Percentiles rank a stretch among this genome's conserved stretches.
Conservation (phyloP, 1,140 invertebrate species). For the Leptopilina boulardi region DNA sequence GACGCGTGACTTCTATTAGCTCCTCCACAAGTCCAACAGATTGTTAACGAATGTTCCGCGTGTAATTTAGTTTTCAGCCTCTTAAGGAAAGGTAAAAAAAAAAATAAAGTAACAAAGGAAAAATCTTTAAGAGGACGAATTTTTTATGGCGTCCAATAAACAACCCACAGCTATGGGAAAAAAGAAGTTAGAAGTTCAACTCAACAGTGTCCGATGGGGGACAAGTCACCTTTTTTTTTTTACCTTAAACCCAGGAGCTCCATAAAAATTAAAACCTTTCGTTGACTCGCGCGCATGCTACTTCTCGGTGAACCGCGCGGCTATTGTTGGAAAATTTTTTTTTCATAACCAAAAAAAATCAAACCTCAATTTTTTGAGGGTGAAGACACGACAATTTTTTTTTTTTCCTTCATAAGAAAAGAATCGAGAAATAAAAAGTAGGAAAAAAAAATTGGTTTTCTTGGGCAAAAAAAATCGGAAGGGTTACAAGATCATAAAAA, state of each 20-base stretch:
- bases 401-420: background rate
- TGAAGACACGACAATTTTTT: no score
- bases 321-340: slow-evolving; percentile 1
- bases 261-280: slow-evolving; percentile 21
- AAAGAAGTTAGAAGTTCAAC: background rate
- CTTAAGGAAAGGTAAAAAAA: background rate
- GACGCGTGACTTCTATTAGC: slow-evolving; percentile 20
- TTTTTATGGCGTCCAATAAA: slow-evolving; percentile 20
- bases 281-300: no score
- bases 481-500: slow-evolving; percentile 13
- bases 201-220: background rate
- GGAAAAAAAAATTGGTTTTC: slow-evolving; percentile 11
- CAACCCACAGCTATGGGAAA: slow-evolving; percentile 5
- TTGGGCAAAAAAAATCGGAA: slow-evolving; percentile 11
- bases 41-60: background rate
- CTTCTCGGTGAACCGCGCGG: slow-evolving; percentile 4
- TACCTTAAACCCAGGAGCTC: background rate
- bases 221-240: background rate
- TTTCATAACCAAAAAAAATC: slow-evolving; percentile 32
- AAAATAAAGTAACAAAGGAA: background rate
- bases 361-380: slow-evolving; percentile 19
- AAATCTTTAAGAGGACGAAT: background rate
- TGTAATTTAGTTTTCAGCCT: slow-evolving; percentile 1
- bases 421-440: background rate
- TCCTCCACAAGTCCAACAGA: background rate